These are phyloP conservation scores for Lagria hirta DNA, from an alignment of 2,888 invertebrate genomes.

Conservation along the genomic window DNA sequence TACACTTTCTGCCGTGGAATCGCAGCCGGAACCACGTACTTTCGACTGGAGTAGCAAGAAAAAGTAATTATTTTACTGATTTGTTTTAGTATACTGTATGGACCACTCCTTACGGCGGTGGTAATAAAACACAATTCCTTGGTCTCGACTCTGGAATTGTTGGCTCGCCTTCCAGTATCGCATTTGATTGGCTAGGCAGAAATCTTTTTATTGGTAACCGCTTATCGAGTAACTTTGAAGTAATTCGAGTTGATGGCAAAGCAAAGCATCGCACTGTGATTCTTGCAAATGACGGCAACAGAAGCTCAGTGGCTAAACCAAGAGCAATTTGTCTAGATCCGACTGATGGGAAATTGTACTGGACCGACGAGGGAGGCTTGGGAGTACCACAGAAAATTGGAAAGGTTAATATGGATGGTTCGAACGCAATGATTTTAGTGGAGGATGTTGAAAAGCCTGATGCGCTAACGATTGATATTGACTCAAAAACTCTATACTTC, in stretches of 20 bases:
- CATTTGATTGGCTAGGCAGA: constrained; percentile 95
- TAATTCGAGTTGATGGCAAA: constrained; percentile 83
- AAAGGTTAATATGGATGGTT: constrained; percentile 92
- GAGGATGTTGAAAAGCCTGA: constrained; percentile 74
- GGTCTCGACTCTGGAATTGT: constrained; percentile 83
- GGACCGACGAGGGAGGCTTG: constrained; percentile 93
- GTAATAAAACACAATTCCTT: constrained; percentile 79
- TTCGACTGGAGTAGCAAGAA: too few relatives aligned
- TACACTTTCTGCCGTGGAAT: too few relatives aligned
- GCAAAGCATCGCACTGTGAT: constrained; percentile 81
- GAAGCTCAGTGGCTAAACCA: constrained; percentile 83
- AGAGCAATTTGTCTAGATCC: constrained; percentile 89
- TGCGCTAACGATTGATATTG: constrained; percentile 82
- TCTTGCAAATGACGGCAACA: constrained; percentile 85
- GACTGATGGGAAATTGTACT: constrained; percentile 90
- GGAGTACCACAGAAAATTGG: constrained; percentile 88
- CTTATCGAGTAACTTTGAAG: constrained; percentile 86
- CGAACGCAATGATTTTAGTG: constrained; percentile 71
- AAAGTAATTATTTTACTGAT: neutral
- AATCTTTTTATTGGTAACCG: constrained; percentile 93
- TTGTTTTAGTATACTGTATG: constrained; percentile 75
- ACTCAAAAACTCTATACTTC: constrained; percentile 83
- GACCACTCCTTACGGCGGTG: constrained; percentile 81
- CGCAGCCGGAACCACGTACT: too few relatives aligned
- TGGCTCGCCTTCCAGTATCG: constrained; percentile 87